Evolutionary conservation across 1,140 invertebrate genomes (phyloP).

Genomic region (Archivesica marissinica): DNA sequence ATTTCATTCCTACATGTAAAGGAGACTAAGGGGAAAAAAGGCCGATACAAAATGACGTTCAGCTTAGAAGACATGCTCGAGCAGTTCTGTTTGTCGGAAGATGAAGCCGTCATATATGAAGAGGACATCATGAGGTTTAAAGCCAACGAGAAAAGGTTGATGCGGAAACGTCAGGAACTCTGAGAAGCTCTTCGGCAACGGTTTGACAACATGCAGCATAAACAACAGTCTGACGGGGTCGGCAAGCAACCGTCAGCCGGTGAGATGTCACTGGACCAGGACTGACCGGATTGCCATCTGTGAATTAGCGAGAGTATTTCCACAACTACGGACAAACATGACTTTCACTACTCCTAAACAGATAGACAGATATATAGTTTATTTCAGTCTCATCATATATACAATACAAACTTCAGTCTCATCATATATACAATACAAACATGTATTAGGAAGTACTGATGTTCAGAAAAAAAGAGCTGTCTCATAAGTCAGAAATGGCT

Average conservation of each 20-base stretch:
- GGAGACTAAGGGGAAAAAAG: slow-evolving; percentile 55
- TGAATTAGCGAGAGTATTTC: slow-evolving; percentile 1
- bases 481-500: too few relatives aligned
- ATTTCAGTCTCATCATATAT: too few relatives aligned
- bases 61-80: slow-evolving; percentile 82
- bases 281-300: not conserved
- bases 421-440: too few relatives aligned
- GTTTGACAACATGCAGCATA: slow-evolving; percentile 86
- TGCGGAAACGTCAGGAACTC: slow-evolving; percentile 91
- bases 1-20: slow-evolving; percentile 60
- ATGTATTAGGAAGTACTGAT: too few relatives aligned
- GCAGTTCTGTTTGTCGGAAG: slow-evolving; percentile 85
- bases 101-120: slow-evolving; percentile 91
- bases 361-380: too few relatives aligned
- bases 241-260: not conserved
- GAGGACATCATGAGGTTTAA: slow-evolving; percentile 94
- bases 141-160: slow-evolving; percentile 89
- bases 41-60: slow-evolving; percentile 67
- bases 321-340: too few relatives aligned
- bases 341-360: too few relatives aligned
- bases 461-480: too few relatives aligned
- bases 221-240: slow-evolving; percentile 33
- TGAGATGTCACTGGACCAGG: slow-evolving; percentile 7
- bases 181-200: slow-evolving; percentile 91
- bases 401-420: too few relatives aligned